Evolutionary conservation across 2,797 vertebrate genomes (phyloP).

Genomic region (Gadopsis bispinosus): DNA sequence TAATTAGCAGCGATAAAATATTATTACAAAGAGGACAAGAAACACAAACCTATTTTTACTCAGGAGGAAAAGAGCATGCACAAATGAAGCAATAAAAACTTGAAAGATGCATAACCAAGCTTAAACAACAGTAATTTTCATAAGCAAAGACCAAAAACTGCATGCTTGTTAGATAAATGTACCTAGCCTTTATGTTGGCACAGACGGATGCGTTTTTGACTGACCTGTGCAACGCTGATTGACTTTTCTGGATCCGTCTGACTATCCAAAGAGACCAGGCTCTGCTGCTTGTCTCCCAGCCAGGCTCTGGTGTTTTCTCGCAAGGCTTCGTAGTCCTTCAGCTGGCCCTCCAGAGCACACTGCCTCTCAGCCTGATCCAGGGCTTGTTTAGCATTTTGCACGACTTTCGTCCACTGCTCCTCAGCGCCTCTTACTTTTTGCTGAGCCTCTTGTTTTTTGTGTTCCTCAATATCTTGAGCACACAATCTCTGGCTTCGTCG

Average conservation of each 20-base stretch:
- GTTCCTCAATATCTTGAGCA: slow-evolving; percentile 56
- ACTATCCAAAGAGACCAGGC: slow-evolving; percentile 73
- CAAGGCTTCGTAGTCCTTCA: slow-evolving; percentile 73
- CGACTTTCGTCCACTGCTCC: slow-evolving; percentile 67
- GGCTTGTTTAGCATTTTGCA: slow-evolving; percentile 29
- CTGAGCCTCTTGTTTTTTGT: slow-evolving; percentile 59
- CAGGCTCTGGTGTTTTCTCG: slow-evolving; percentile 80
- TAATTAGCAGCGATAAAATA: neutral
- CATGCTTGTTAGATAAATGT: neutral
- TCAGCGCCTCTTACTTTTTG: slow-evolving; percentile 49
- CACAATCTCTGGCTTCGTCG: slow-evolving; percentile 57
- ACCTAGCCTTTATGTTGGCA: neutral
- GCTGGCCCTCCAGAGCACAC: slow-evolving; percentile 66
- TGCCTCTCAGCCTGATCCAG: slow-evolving; percentile 64
- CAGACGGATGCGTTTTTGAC: slow-evolving; percentile 1
- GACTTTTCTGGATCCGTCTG: slow-evolving; percentile 76
- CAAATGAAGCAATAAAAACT: neutral
- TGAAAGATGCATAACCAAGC: neutral
- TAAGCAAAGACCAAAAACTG: neutral
- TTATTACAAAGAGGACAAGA: neutral
- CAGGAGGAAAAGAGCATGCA: neutral
- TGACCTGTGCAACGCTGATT: slow-evolving; percentile 86
- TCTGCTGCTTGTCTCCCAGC: slow-evolving; percentile 84
- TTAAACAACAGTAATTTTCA: neutral
- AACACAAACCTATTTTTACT: neutral